Evolutionary conservation across 2,888 invertebrate species (phyloP), one percentile per base, ranked within the genome.

Genomic region (Lycocerus yunnanus): DNA sequence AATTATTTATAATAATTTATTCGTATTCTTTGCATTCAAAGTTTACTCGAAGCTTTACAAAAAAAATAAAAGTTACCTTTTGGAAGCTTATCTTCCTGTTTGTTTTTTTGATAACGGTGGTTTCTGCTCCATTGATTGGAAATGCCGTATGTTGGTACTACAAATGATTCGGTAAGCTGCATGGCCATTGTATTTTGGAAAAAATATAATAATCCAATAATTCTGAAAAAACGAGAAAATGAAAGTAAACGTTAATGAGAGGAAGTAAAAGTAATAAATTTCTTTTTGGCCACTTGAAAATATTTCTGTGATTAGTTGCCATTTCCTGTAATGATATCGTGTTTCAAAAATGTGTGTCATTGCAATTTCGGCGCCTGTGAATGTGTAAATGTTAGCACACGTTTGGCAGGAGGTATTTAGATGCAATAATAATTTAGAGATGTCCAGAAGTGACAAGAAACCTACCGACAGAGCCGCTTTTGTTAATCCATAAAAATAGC

Each of bases 101-200:
- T 43, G n/a, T 78, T 72, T 13, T 77, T 60, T 6, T 66, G 63
- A 66, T 21, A 71, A 75, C 70, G 69, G 63, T 58, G 69, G 60
- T 76, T 78, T 15, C 76, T 73, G 13, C 80, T 80, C 84, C 84
- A 84, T 69, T 85, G 83, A 5, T 81, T 77, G 20, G 79, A 73
- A 27, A 82, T 73, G 9, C 82, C 84, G 61, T 84, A 86, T 43
- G 43, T 43, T 65, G 82, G 79, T 15, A 84, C 84, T 14, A 84
- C 84, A 1, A 80, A 72, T 15, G 83, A 79, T 78, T 83, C 83
- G 21, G 85, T 83, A 58, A 85, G 83, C 80, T 85, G 84, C 76
- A 86, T 79, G 13, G 84, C 83, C 83, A 76, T 58, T 72, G 78
- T 68, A 65, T 6, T 58, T 58, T 66, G 5, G 15, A 15, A 15